These are phyloP conservation scores for Brachystomella parvula DNA, from an alignment of 1,140 invertebrate species.

Conservation along the genomic window DNA sequence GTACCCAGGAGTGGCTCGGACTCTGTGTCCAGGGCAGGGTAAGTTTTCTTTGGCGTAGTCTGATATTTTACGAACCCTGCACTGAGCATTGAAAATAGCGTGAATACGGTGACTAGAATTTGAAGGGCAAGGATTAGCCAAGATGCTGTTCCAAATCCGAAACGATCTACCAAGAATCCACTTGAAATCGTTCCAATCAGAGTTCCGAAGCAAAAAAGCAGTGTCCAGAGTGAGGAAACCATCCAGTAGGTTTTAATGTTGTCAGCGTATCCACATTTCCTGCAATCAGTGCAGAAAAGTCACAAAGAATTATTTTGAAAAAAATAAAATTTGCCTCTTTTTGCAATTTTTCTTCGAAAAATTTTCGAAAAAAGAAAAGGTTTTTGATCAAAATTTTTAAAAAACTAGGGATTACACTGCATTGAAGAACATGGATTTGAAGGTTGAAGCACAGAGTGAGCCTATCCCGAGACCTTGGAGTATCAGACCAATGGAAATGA, in stretches of 20 bases:
- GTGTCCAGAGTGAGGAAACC: constrained; percentile 76
- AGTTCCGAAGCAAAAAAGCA: constrained; percentile 66
- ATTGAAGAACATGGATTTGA: background rate
- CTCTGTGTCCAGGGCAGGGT: background rate
- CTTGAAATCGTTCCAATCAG: constrained; percentile 70
- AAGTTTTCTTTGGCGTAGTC: background rate
- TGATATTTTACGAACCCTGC: background rate
- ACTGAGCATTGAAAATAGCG: background rate
- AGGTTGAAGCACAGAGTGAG: background rate
- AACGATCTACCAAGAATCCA: constrained; percentile 63
- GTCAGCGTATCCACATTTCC: constrained; percentile 23
- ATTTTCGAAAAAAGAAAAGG: too few species aligned
- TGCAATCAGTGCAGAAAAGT: constrained; percentile 19
- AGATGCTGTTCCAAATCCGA: constrained; percentile 61
- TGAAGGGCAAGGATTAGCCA: constrained; percentile 62
- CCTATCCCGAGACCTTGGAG: background rate
- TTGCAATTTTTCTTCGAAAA: too few species aligned
- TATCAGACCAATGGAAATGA: constrained; percentile 5
- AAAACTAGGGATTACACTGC: background rate
- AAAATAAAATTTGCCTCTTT: too few species aligned
- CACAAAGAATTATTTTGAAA: constrained; percentile 1
- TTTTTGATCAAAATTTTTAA: background rate
- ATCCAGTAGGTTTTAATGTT: constrained; percentile 72
- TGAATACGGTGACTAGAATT: constrained; percentile 45
- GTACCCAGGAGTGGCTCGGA: background rate